Base-by-base conservation (phyloP, 2,888 invertebrate genomes). In the Torymus auratus region DNA sequence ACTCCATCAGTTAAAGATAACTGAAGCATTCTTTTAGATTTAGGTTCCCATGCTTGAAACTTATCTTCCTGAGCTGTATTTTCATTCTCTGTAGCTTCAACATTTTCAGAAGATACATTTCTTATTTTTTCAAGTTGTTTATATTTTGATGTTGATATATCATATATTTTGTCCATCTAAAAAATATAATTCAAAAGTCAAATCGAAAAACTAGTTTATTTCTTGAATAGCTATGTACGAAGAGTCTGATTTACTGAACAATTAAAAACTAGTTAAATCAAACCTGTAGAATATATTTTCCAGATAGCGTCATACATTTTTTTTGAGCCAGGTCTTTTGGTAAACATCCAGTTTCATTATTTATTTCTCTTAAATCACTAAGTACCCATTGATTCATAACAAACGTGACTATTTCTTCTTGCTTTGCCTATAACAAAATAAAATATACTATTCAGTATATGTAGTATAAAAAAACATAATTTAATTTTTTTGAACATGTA, bases 1-100 rank as follows among this genome's bases (percentile, higher is more conserved):
- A 93, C 91, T 14, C 96, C 96, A 92, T 97, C 96, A 4, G 95
- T 96, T 83, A 96, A 88, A 80, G 92, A 92, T 74, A 96, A 87
- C 87, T 95, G 93, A 82, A 96, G 91, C 93, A 96, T 94, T 86
- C 96, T 93, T 87, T 91, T 93, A 88, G 91, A 90, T 88, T 89
- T 92, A 87, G 89, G 92, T 89, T 91, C 94, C 94, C 85, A 93
- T 91, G 86, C 91, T 89, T 91, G 91, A 90, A 91, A 86, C 90
- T 92, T 89, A 87, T 91, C 87, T 91, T 91, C 83, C 92, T 92
- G 85, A 92, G 93, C 84, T 91, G 92, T 41, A 93, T 88, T 88
- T 92, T 94, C 89, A 91, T 93, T 88, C 92, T 93, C 90, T 92
- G 94, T 84, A 92, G 92, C 87, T 93, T 94, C 74, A 92, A 94